Evolutionary conservation across 2,888 invertebrate genomes (phyloP).

Genomic region (Cryptophagus acutangulus): DNA sequence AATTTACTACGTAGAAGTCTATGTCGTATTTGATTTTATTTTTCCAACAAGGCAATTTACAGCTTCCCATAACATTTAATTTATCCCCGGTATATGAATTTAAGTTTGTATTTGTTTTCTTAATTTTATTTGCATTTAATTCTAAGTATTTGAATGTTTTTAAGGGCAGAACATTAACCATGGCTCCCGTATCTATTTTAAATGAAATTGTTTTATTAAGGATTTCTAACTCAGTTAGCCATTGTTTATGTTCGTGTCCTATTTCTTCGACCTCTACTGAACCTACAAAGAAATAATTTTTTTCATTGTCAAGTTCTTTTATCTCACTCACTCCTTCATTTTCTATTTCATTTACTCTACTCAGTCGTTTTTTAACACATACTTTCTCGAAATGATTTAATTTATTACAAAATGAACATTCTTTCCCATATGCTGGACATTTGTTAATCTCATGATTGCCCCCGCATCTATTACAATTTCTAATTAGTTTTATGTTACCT

Average conservation of each 20-base stretch:
- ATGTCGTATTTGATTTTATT: not conserved
- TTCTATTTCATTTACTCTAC: not conserved
- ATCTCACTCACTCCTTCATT: not conserved
- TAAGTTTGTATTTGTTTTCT: slow-evolving; percentile 3
- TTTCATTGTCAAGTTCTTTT: no score
- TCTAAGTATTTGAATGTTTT: not conserved
- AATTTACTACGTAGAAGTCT: not conserved
- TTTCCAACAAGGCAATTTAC: not conserved
- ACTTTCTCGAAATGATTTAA: slow-evolving; percentile 2
- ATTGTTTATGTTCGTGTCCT: not conserved
- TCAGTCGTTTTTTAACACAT: slow-evolving; percentile 2
- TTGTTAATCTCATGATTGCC: slow-evolving; percentile 1
- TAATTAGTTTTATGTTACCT: not conserved
- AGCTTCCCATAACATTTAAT: slow-evolving; percentile 2
- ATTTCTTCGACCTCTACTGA: not conserved
- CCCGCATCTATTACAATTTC: slow-evolving; percentile 4
- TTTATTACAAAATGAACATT: slow-evolving; percentile 1
- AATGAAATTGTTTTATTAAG: slow-evolving; percentile 6
- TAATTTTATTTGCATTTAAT: slow-evolving; percentile 1
- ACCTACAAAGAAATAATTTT: not conserved
- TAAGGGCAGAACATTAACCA: slow-evolving; percentile 2
- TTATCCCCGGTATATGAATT: not conserved
- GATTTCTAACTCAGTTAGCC: not conserved
- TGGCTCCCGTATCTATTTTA: slow-evolving; percentile 1
- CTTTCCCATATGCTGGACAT: slow-evolving; percentile 6